phyloP scores from a whole-genome alignment of 2,888 invertebrate species.

The Germaria angustata region DNA sequence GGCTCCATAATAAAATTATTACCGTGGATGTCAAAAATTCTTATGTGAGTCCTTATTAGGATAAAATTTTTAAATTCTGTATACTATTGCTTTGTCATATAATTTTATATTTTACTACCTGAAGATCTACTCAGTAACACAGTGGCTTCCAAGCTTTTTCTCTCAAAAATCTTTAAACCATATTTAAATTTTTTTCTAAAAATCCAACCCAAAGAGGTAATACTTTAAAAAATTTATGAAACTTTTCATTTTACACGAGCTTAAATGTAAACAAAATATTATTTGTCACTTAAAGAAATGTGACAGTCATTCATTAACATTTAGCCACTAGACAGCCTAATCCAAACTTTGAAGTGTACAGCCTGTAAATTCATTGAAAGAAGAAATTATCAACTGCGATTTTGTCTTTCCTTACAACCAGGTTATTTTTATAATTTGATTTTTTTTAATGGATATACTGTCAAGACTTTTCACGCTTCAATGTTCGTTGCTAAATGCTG shows the following conservation, averaged over 20 bases:
- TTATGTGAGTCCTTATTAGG: too few species aligned
- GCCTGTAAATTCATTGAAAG: slow-evolving; percentile 15
- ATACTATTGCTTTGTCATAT: too few species aligned
- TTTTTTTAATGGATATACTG: slow-evolving; percentile 31
- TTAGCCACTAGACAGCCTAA: not conserved
- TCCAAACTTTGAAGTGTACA: not conserved
- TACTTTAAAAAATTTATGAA: too few species aligned
- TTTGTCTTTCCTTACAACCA: not conserved
- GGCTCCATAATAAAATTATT: too few species aligned
- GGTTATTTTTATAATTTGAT: not conserved
- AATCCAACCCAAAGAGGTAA: too few species aligned
- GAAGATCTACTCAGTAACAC: too few species aligned
- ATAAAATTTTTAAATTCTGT: too few species aligned
- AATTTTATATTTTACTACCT: too few species aligned
- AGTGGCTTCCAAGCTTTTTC: too few species aligned
- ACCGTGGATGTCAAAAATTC: too few species aligned
- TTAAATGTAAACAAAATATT: not conserved
- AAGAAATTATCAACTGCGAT: not conserved
- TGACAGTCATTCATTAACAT: not conserved
- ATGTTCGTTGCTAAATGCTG: slow-evolving; percentile 38
- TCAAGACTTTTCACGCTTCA: slow-evolving; percentile 55
- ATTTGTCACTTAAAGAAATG: slow-evolving; percentile 23
- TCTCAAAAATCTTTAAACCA: too few species aligned
- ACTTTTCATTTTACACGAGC: not conserved
- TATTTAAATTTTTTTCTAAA: too few species aligned